Conservation (phyloP, 1,140 invertebrate genomes). For the Liolophura sinensis region DNA sequence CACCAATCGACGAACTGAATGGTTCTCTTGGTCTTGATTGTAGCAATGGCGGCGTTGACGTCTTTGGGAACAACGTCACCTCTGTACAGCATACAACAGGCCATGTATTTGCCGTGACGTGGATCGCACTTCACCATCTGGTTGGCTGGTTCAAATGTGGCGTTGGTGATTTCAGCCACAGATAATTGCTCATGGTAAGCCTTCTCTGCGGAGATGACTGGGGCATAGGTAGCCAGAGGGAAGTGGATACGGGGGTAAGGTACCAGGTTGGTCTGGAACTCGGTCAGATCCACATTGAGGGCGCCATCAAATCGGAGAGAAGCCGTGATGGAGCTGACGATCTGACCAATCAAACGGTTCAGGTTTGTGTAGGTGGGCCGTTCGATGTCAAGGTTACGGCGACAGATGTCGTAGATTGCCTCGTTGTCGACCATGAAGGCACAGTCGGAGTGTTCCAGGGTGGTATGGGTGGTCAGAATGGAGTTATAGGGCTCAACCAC, state of each 20-base stretch:
- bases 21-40: constrained; percentile 77
- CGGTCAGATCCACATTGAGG: constrained; percentile 79
- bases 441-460: constrained; percentile 54
- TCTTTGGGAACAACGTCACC: constrained; percentile 65
- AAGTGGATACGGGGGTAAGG: constrained; percentile 34
- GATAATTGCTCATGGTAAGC: constrained; percentile 72
- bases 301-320: constrained; percentile 79
- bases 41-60: constrained; percentile 80
- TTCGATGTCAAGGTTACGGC: constrained; percentile 71
- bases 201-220: constrained; percentile 37
- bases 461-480: constrained; percentile 60
- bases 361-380: constrained; percentile 75
- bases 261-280: constrained; percentile 70
- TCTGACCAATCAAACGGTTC: constrained; percentile 75
- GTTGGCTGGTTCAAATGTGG: constrained; percentile 7
- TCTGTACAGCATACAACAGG: constrained; percentile 47
- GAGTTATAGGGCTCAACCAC: constrained; percentile 58
- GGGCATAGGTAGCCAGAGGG: constrained; percentile 43
- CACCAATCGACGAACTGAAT: constrained; percentile 92
- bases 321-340: constrained; percentile 67
- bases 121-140: constrained; percentile 78
- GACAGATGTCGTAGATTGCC: constrained; percentile 90
- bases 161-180: constrained; percentile 62
- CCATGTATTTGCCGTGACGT: constrained; percentile 43
- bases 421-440: constrained; percentile 71